Evolutionary conservation across 2,113 vertebrate species (phyloP), one percentile per base, ranked within the genome.

Genomic region (Zapus hudsonius): DNA sequence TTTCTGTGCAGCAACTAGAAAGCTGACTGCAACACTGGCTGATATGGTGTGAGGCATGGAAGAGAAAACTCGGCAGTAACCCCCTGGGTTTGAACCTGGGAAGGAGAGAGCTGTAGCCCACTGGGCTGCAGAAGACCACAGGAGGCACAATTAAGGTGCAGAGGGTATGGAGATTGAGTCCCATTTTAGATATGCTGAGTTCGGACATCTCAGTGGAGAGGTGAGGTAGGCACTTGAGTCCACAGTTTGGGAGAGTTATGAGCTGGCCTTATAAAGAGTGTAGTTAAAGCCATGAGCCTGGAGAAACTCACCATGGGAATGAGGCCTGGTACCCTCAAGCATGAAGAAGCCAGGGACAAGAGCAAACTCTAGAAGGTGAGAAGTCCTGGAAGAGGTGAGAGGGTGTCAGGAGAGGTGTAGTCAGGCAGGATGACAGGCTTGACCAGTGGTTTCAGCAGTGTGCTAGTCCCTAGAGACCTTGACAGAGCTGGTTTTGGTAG

Each of bases 11-110:
- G n/a, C n/a, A n/a, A n/a, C n/a, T n/a, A n/a, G n/a, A n/a, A n/a
- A n/a, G n/a, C n/a, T n/a, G n/a, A n/a, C n/a, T n/a, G n/a, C n/a
- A n/a, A n/a, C n/a, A n/a, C 57, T n/a, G 42, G 42, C 0, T 44
- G 52, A 66, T 0, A 42, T 16, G 25, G 20, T 13, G n/a, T 12
- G 1, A 7, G 9, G 8, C 25, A 0, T 33, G 52, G n/a, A 70
- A 79, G 61, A 13, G 10, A 42, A 31, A 78, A 67, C 16, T 69
- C 2, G 0, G 47, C 17, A 33, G 47, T 7, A 61, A 67, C 6
- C 15, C 47, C 9, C 19, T 63, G 70, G 10, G 11, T 33, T 52
- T 61, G 31, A 59, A 55, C n/a, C 36, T n/a, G 61, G 0, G 1
- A 25, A 20, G n/a, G 20, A 80, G 52, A 59, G 3, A 69, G 72